Evolutionary conservation across 2,888 invertebrate species (phyloP), one percentile per base, ranked within the genome.

Genomic region (Drosophila silvestris): DNA sequence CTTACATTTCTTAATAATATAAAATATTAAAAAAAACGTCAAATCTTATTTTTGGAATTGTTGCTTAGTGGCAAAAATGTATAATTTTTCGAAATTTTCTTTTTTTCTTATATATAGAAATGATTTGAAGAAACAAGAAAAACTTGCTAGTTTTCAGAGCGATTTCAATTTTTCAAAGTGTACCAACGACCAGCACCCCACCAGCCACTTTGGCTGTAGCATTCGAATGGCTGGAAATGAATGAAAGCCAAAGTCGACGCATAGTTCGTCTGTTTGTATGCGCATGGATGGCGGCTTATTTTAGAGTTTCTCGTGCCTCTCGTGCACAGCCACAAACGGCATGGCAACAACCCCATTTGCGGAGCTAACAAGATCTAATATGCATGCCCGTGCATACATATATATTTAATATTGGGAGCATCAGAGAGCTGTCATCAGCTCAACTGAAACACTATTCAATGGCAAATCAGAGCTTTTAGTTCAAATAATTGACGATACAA

Each of bases 191-290:
- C 22, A 22, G 2, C 44, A 2, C 7, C 26, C 9, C 60, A 5
- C 7, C 30, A 22, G 19, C 53, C 33, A 28, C 41, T 2, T 28
- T 59, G 14, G 51, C 60, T 70, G 71, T 51, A 26, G 66, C 66
- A 71, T 74, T 71, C 74, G 51, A 28, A 52, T 71, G 74, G 72
- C 81, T 81, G 72, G 56, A 66, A 81, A 83, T 83, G 84, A 80
- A 80, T 74, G 77, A 76, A 79, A 74, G 75, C 79, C 75, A 62
- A 67, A 67, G 68, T 69, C 69, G 81, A 69, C 66, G 63, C 56
- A 68, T 77, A 77, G 74, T 81, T 77, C 60, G 51, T 50, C 59
- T 57, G 79, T 59, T 63, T 57, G 56, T 73, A 47, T 62, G 56
- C 56, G 50, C 60, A 75, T 73, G 73, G 75, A 73, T 73, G 73